These are phyloP conservation scores for Asbolus verrucosus DNA, from an alignment of 1,140 invertebrate genomes.

Conservation along the genomic window DNA sequence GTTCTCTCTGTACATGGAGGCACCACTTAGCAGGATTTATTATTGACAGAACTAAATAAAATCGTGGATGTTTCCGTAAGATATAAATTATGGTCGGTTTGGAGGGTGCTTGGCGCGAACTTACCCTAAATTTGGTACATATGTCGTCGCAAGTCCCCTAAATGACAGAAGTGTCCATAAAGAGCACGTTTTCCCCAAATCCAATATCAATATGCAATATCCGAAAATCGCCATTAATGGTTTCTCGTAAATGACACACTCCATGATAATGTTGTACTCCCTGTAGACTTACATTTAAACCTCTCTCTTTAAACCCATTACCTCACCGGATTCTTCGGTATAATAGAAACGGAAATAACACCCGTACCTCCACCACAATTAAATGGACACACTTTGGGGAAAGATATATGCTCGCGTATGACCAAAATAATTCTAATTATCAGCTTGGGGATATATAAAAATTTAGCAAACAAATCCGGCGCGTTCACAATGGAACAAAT, in stretches of 20 bases:
- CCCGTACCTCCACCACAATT: constrained; percentile 1
- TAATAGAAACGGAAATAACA: constrained; percentile 20
- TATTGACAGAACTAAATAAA: constrained; percentile 33
- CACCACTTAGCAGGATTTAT: constrained; percentile 13
- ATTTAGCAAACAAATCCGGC: constrained; percentile 10
- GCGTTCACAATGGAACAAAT: constrained; percentile 24
- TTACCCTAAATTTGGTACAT: constrained; percentile 35
- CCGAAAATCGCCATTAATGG: constrained; percentile 40
- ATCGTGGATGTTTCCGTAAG: constrained; percentile 11
- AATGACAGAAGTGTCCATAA: constrained; percentile 28
- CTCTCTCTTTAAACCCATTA: constrained; percentile 4
- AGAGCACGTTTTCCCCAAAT: constrained; percentile 36
- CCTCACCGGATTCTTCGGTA: not conserved
- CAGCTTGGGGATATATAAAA: not conserved
- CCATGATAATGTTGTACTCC: constrained; percentile 20
- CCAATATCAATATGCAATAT: constrained; percentile 41
- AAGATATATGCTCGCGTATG: not conserved
- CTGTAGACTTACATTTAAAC: constrained; percentile 24
- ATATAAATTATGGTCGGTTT: constrained; percentile 36
- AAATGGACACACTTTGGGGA: constrained; percentile 11
- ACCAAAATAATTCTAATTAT: constrained; percentile 15
- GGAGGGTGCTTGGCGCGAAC: constrained; percentile 20
- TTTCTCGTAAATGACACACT: constrained; percentile 28
- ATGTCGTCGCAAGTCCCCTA: constrained; percentile 30
- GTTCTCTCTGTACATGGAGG: not conserved